Conservation (phyloP, 2,797 vertebrate species). For the Buceros bicornis region DNA sequence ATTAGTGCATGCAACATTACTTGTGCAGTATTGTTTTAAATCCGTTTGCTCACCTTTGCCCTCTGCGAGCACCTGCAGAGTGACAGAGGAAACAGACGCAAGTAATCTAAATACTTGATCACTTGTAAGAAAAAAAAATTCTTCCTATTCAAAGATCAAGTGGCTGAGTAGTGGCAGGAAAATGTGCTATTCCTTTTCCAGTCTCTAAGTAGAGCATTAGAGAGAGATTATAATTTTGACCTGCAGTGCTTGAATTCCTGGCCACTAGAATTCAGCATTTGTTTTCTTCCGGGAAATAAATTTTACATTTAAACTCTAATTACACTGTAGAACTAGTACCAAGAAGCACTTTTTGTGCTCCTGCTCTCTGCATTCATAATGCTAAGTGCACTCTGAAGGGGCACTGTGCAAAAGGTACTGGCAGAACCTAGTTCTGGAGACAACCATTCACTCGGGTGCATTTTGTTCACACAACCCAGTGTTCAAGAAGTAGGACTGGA, state of each 20-base stretch:
- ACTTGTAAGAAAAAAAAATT: background rate
- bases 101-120: constrained; percentile 11
- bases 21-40: constrained; percentile 51
- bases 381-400: constrained; percentile 7
- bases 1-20: constrained; percentile 49
- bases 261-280: background rate
- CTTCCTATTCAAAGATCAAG: background rate
- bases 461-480: background rate
- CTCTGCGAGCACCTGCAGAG: background rate
- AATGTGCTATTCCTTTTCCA: background rate
- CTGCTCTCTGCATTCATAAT: background rate
- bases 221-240: constrained; percentile 25
- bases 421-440: background rate
- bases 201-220: background rate
- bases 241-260: background rate
- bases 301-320: constrained; percentile 41
- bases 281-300: constrained; percentile 34
- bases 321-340: background rate
- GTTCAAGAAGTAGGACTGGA: background rate
- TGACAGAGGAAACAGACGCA: background rate
- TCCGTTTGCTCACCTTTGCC: constrained; percentile 46
- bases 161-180: background rate
- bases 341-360: background rate
- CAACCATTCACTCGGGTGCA: background rate
- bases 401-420: background rate